Evolutionary conservation across 2,113 vertebrate species (phyloP), one percentile per base, ranked within the genome.

Genomic region (Oncorhynchus tshawytscha): DNA sequence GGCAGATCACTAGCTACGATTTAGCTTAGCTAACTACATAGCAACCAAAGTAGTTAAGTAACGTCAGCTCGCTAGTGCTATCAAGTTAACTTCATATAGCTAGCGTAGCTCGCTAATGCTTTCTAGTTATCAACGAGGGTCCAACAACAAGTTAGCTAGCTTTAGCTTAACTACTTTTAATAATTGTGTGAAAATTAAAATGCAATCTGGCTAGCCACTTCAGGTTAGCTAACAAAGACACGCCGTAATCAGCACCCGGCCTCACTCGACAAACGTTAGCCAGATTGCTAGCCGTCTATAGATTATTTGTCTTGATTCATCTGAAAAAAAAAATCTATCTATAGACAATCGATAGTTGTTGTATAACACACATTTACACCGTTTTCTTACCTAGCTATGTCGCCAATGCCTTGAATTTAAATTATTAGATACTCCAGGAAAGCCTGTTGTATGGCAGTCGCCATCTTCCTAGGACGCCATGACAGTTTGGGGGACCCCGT

Each of bases 361-460:
- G 39, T n/a, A 25, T 4, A 70, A 18, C 54, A 73, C n/a, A 67
- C 31, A 39, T 39, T 88, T 87, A 89, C 90, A 90, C 81, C 84
- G 79, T 78, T 25, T 87, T 86, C 65, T 90, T 84, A 60, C 65
- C 79, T 70, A 45, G 39, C 39, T 45, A 94, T 92, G 70, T 93
- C 93, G 87, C 94, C 92, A 75, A 95, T 94, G 88, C 94, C 93
- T 73, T 91, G 92, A 77, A 93, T 93, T 91, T 94, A 94, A 88
- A 83, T 94, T 72, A 94, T 93, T 88, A 93, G 92, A 85, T 94
- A 94, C 82, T 93, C 94, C 49, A 93, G 91, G 84, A 94, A 93
- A 81, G 51, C 51, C 87, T 94, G 74, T 78, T 94, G 94, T 88
- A 94, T 95, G 88, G 93, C 93, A 86, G 94, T 90, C 92, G 94